Evolutionary conservation across 2,888 invertebrate species (phyloP).

Genomic region (Archips xylosteana): DNA sequence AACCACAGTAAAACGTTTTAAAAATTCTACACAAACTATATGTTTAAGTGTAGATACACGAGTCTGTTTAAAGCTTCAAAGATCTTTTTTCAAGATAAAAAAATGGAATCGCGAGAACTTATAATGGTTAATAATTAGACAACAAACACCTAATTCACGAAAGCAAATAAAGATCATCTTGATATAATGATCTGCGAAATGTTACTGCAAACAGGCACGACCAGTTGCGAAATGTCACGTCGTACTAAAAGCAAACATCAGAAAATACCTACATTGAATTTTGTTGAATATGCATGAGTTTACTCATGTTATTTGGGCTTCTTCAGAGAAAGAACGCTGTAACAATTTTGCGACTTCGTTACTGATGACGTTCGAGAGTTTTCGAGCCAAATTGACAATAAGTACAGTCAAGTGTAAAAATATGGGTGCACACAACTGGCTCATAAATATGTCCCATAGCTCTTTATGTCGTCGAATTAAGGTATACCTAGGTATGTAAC

Average conservation of each 20-base stretch:
- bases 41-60: no score
- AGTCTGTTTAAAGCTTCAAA: no score
- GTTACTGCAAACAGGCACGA: not conserved
- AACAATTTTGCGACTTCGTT: not conserved
- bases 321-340: not conserved
- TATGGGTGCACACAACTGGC: no score
- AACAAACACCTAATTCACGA: not conserved
- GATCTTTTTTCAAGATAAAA: not conserved
- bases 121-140: not conserved
- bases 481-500: no score
- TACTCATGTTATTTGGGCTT: not conserved
- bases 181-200: not conserved
- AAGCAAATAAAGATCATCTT: not conserved
- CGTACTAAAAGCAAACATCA: not conserved
- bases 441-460: no score
- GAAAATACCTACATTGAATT: not conserved
- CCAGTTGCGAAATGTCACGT: slow-evolving; percentile 14
- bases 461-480: no score
- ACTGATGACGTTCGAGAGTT: not conserved
- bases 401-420: no score
- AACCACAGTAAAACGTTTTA: no score
- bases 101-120: not conserved
- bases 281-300: not conserved
- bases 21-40: no score
- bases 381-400: not conserved